Percentiles rank a stretch among this genome's conserved stretches.
phyloP scores from a whole-genome alignment of 2,113 vertebrate genomes.

The Elephas maximus region DNA sequence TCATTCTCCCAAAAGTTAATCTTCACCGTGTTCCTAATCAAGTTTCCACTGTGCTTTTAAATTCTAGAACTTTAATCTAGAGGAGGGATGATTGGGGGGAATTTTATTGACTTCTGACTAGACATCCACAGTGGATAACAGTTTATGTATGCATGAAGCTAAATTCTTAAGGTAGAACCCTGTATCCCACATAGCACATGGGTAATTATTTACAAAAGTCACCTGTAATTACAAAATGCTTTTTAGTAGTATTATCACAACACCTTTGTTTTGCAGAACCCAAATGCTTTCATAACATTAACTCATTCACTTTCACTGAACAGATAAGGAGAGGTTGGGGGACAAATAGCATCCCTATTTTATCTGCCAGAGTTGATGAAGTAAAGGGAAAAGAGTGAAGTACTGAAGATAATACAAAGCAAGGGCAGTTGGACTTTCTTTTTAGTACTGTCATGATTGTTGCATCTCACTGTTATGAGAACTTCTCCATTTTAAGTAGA shows the following conservation, averaged over 20 bases:
- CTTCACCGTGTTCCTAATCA: conserved; percentile 24
- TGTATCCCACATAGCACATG: background rate
- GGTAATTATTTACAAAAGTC: conserved; percentile 54
- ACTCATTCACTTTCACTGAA: conserved; percentile 45
- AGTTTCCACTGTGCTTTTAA: conserved; percentile 50
- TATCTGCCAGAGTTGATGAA: background rate
- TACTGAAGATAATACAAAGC: conserved; percentile 8
- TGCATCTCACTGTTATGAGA: background rate
- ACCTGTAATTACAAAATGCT: background rate
- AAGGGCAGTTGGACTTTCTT: background rate
- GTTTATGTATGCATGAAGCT: background rate
- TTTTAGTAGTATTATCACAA: conserved; percentile 3
- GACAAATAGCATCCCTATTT: background rate
- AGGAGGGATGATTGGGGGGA: background rate
- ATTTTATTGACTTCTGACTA: background rate
- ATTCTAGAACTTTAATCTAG: conserved; percentile 57
- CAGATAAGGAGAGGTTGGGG: background rate
- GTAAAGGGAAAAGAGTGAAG: background rate
- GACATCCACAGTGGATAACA: background rate
- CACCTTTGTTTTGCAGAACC: conserved; percentile 50
- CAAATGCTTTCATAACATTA: conserved; percentile 38
- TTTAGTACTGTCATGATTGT: background rate
- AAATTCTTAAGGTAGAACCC: conserved; percentile 61
- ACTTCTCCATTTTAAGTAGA: conserved; percentile 46
- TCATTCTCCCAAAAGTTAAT: conserved; percentile 32